These are phyloP conservation scores for Coregonus sp. DNA, from an alignment of 2,797 vertebrate genomes.

Conservation along the genomic window DNA sequence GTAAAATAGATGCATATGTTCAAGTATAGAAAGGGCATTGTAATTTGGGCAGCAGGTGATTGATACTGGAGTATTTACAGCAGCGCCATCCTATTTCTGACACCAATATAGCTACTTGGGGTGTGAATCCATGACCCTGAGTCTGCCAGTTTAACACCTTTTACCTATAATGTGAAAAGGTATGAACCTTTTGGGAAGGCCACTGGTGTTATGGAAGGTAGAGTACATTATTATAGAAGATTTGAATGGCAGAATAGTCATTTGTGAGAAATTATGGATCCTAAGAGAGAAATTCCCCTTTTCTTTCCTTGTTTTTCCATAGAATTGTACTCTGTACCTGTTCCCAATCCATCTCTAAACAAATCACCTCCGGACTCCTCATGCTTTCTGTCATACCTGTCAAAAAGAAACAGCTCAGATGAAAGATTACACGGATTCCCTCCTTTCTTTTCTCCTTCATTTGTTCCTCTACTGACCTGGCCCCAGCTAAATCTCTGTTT, in stretches of 20 bases:
- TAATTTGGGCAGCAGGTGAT: neutral
- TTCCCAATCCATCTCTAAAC: slow-evolving; percentile 50
- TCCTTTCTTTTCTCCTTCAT: neutral
- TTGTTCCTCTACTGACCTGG: slow-evolving; percentile 13
- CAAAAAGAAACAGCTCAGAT: slow-evolving; percentile 52
- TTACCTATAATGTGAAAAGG: neutral
- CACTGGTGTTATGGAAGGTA: neutral
- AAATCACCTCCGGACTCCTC: slow-evolving; percentile 44
- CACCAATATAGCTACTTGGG: neutral
- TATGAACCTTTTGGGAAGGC: neutral
- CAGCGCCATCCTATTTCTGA: neutral
- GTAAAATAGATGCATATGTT: slow-evolving; percentile 8
- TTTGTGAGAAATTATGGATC: neutral
- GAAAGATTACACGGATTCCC: slow-evolving; percentile 53
- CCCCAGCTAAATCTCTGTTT: slow-evolving; percentile 13
- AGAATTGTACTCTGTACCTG: slow-evolving; percentile 1
- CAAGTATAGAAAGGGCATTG: neutral
- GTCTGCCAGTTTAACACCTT: neutral
- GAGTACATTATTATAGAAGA: neutral
- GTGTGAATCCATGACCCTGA: neutral
- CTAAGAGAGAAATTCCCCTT: neutral
- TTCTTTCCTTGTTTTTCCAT: neutral
- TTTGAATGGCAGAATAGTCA: neutral
- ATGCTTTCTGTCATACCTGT: slow-evolving; percentile 48
- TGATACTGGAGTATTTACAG: neutral